These are phyloP conservation scores for Pampus argenteus DNA, from an alignment of 2,797 vertebrate species.

Conservation along the genomic window DNA sequence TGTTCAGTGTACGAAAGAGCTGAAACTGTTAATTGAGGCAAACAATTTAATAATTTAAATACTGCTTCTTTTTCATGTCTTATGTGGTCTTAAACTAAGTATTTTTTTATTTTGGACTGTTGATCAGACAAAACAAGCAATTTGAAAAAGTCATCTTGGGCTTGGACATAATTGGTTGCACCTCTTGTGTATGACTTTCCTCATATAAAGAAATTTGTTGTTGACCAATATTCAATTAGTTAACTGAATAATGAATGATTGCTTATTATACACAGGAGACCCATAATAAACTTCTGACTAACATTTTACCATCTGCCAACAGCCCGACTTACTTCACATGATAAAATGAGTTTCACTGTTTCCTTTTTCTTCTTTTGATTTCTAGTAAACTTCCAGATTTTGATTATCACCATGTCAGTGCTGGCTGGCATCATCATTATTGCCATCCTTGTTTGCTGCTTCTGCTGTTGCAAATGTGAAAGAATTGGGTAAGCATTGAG, in stretches of 20 bases:
- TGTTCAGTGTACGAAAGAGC: too few species aligned
- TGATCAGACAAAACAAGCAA: too few species aligned
- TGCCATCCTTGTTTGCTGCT: conserved; percentile 85
- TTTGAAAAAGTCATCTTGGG: too few species aligned
- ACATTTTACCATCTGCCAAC: neutral
- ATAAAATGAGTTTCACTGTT: neutral
- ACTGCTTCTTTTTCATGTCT: neutral
- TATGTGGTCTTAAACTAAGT: neutral
- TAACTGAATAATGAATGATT: neutral
- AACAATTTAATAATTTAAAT: too few species aligned
- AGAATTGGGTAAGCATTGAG: conserved; percentile 81
- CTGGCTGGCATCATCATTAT: conserved; percentile 87
- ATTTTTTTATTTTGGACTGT: too few species aligned
- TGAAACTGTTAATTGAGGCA: too few species aligned
- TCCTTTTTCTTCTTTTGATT: neutral
- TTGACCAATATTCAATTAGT: neutral
- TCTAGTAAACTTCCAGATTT: conserved; percentile 92
- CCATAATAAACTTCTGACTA: neutral
- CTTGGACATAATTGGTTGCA: neutral
- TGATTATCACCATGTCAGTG: conserved; percentile 92
- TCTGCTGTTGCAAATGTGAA: conserved; percentile 89
- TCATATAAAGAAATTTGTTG: neutral
- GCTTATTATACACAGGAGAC: neutral
- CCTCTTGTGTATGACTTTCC: neutral
- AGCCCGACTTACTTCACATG: neutral